Evolutionary conservation across 2,888 invertebrate genomes (phyloP).

Genomic region (Nemotelus nigrinus): DNA sequence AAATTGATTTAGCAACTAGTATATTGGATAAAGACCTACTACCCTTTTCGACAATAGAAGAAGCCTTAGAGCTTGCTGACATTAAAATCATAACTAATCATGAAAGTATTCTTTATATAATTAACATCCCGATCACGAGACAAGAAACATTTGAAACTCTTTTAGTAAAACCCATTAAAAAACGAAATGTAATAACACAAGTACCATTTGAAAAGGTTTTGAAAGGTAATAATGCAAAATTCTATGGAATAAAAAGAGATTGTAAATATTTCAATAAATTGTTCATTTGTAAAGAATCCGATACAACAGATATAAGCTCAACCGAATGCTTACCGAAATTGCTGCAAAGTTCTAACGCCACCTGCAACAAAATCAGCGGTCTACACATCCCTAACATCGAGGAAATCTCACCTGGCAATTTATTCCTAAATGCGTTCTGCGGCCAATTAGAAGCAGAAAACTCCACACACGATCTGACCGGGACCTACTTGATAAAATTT

Average conservation of each 20-base stretch:
- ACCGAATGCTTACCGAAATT: neutral
- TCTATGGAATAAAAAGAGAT: neutral
- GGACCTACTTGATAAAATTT: too few species aligned
- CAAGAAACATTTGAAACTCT: neutral
- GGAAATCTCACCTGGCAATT: too few species aligned
- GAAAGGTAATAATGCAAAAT: neutral
- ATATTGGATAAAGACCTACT: constrained; percentile 47
- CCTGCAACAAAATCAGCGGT: neutral
- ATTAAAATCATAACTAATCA: constrained; percentile 7
- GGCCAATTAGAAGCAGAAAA: too few species aligned
- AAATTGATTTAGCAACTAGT: constrained; percentile 46
- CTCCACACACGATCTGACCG: too few species aligned
- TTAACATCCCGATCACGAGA: constrained; percentile 7
- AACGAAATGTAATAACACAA: neutral
- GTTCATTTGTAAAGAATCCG: neutral
- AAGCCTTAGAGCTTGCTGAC: constrained; percentile 49
- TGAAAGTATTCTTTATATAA: neutral
- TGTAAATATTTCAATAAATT: neutral
- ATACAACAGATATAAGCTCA: neutral
- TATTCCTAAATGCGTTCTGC: too few species aligned
- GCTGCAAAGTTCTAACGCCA: neutral
- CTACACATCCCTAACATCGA: too few species aligned
- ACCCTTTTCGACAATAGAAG: constrained; percentile 49
- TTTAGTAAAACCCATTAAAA: constrained; percentile 6
- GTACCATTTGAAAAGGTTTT: neutral